Conservation (phyloP, 2,888 invertebrate genomes). For the Toxonevra muliebris region DNA sequence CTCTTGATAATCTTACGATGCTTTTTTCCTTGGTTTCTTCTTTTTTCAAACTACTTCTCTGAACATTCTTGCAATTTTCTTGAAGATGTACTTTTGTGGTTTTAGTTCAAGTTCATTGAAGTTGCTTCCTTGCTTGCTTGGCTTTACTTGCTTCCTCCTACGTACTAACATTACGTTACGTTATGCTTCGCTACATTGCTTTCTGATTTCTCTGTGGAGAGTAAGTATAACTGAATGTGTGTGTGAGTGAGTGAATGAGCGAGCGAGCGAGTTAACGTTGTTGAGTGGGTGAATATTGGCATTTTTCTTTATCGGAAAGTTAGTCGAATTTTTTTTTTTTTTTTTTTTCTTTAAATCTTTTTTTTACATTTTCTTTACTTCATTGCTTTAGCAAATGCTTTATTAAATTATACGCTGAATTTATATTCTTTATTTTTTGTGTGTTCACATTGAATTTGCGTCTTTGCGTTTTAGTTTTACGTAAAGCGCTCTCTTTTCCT, state of each 20-base stretch:
- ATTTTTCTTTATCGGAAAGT: no score
- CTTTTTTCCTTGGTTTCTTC: neutral
- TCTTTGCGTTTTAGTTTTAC: slow-evolving; percentile 19
- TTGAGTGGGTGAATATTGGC: no score
- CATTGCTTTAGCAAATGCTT: slow-evolving; percentile 43
- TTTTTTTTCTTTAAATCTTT: neutral
- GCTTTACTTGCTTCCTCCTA: neutral
- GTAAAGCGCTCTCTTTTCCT: slow-evolving; percentile 44
- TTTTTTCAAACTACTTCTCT: neutral
- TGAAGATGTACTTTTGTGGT: slow-evolving; percentile 26
- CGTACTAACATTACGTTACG: no score
- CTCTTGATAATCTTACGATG: no score
- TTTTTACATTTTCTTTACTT: neutral
- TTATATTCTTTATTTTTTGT: slow-evolving; percentile 53
- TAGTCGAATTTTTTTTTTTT: no score
- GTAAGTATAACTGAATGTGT: no score
- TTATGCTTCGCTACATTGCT: slow-evolving; percentile 27
- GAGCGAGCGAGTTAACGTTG: no score
- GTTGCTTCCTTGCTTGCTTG: no score
- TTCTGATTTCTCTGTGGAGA: slow-evolving; percentile 20
- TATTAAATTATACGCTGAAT: slow-evolving; percentile 61
- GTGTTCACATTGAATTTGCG: slow-evolving; percentile 47
- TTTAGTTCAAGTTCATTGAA: slow-evolving; percentile 37
- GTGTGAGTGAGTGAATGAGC: no score
- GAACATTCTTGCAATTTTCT: slow-evolving; percentile 8